A percentile compares a stretch with the other conserved stretches of the same genome.
These are phyloP conservation scores for Ormyrus thymus DNA, from an alignment of 2,888 invertebrate species.

Conservation along the genomic window DNA sequence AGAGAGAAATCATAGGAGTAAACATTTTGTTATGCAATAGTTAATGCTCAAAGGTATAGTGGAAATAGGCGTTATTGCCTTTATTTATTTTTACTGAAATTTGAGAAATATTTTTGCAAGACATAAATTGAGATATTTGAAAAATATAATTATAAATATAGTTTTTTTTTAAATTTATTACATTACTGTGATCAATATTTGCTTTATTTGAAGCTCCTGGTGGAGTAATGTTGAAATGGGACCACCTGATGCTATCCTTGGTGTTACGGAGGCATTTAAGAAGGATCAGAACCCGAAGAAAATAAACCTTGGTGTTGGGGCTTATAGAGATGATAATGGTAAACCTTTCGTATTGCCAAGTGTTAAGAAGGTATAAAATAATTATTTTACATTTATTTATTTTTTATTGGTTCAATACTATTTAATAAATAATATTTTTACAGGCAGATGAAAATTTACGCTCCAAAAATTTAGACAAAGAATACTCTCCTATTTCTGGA, in stretches of 20 bases:
- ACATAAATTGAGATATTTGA: too few species aligned
- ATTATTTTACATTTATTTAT: constrained; percentile 15
- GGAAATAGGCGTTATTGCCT: too few species aligned
- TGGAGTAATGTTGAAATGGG: constrained; percentile 95
- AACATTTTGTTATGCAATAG: too few species aligned
- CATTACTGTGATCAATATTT: too few species aligned
- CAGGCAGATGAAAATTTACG: constrained; percentile 89
- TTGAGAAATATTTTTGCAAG: too few species aligned
- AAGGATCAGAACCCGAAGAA: constrained; percentile 93
- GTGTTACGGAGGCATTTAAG: constrained; percentile 97
- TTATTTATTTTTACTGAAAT: too few species aligned
- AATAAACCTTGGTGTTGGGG: constrained; percentile 96
- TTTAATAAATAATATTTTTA: constrained; percentile 53
- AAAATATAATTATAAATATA: too few species aligned
- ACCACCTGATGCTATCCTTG: constrained; percentile 98
- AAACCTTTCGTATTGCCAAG: constrained; percentile 96
- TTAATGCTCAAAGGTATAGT: too few species aligned
- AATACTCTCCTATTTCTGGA: constrained; percentile 96
- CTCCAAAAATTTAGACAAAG: constrained; percentile 87
- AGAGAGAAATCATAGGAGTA: too few species aligned
- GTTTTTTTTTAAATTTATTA: too few species aligned
- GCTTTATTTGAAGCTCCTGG: constrained; percentile 80
- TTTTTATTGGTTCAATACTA: not conserved
- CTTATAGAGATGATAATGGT: constrained; percentile 97
- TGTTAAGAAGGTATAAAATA: constrained; percentile 81